These are phyloP conservation scores for Chironomus tentans DNA, from an alignment of 2,888 invertebrate species.

Conservation along the genomic window DNA sequence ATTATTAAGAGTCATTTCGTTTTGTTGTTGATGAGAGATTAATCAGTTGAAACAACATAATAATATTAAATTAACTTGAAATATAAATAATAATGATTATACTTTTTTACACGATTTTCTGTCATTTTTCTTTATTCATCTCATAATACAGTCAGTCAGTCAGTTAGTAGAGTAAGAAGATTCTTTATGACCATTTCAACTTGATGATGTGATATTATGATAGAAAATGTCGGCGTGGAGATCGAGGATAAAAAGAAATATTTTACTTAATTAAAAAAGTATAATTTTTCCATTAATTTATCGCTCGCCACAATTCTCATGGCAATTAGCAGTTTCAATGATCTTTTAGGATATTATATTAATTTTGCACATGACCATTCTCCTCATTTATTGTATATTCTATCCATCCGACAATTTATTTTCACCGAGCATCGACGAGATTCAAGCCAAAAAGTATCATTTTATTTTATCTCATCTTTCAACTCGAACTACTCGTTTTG, in stretches of 20 bases:
- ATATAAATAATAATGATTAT: conserved; percentile 10
- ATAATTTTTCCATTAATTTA: too few species aligned
- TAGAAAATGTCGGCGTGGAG: too few species aligned
- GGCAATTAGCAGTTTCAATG: too few species aligned
- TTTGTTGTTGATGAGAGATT: conserved; percentile 13
- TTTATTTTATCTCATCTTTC: conserved; percentile 9
- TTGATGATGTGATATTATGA: too few species aligned
- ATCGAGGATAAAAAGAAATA: too few species aligned
- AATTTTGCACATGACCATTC: neutral
- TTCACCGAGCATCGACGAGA: neutral
- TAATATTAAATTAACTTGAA: conserved; percentile 17
- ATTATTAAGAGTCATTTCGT: conserved; percentile 15
- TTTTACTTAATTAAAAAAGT: too few species aligned
- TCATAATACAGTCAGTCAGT: too few species aligned
- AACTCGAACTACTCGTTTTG: conserved; percentile 10
- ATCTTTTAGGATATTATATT: too few species aligned
- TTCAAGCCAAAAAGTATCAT: conserved; percentile 1
- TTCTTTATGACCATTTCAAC: too few species aligned
- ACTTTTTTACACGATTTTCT: conserved; percentile 11
- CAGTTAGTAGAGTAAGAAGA: too few species aligned
- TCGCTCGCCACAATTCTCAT: too few species aligned
- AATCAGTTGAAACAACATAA: conserved; percentile 17
- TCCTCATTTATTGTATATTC: too few species aligned
- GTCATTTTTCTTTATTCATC: neutral
- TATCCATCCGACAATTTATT: neutral